These are phyloP conservation scores for Holacanthella duospinosa DNA, from an alignment of 2,888 invertebrate genomes.

Conservation along the genomic window DNA sequence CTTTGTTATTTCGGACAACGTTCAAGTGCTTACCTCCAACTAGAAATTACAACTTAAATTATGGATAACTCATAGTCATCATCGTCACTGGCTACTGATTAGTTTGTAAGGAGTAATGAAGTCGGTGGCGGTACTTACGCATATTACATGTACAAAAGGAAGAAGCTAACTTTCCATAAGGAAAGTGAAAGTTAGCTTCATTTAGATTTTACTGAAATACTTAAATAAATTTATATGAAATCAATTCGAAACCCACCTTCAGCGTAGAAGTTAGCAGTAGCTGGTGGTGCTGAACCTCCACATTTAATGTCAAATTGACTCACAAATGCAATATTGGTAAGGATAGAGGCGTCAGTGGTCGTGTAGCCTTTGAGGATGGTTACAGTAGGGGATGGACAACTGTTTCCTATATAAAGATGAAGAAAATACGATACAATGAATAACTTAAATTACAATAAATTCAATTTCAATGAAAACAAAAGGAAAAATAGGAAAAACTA, in stretches of 20 bases:
- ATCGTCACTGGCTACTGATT: background rate
- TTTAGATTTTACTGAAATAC: background rate
- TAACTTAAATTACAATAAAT: no score
- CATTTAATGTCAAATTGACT: constrained; percentile 81
- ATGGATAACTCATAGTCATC: background rate
- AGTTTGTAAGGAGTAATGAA: no score
- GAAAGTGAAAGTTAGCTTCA: background rate
- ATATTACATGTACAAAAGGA: no score
- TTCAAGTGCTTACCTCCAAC: constrained; percentile 44
- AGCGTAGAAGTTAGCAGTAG: constrained; percentile 40
- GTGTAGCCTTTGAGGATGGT: constrained; percentile 70
- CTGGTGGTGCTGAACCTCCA: constrained; percentile 45
- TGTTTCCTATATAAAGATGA: constrained; percentile 1
- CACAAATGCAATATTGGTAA: constrained; percentile 80
- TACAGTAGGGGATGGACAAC: constrained; percentile 46
- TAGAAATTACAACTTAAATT: constrained; percentile 37
- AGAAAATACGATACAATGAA: no score
- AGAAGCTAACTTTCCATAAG: no score
- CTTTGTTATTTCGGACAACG: constrained; percentile 20
- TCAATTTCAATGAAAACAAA: no score
- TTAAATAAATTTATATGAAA: no score
- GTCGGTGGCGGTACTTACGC: no score
- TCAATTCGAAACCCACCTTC: constrained; percentile 17
- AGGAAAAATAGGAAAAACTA: no score
- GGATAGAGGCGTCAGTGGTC: constrained; percentile 82